Base-by-base conservation (phyloP, 2,113 vertebrate species). In the Cyanoramphus novaezelandiae region DNA sequence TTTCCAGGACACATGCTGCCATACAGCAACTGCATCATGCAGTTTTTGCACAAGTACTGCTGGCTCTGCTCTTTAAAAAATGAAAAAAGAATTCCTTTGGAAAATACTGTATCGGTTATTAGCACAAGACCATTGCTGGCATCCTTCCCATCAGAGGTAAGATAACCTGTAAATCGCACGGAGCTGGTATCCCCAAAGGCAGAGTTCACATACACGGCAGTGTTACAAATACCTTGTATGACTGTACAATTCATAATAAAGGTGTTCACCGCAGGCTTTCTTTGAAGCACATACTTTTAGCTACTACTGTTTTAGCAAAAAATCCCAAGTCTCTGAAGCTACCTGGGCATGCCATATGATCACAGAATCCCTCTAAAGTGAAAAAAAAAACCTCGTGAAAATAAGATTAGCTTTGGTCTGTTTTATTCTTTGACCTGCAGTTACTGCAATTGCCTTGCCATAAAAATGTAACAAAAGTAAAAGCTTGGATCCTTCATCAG, bases 81-180 rank as follows among this genome's bases (percentile, higher is more conserved):
- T 2, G 13, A 33, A 71, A 29, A 2, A 7, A 19, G 5, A 63
- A 39, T 5, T 52, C 29, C 71, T 63, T 8, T 68, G 71, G 71
- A 20, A 82, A 64, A 33, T 1, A 2, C 39, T 2, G 16, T 4
- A 0, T 0, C 4, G 46, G 33, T 43, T 23, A 25, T 4, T 3
- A 72, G 62, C n/a, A 28, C 6, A 21, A 23, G 31, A 17, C 15
- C 1, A 0, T 4, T 25, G 41, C 9, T 29, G 19, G 62, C 9
- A 53, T 9, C 62, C 41, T 69, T 78, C 67, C 83, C 60, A 35
- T 19, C n/a, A 47, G 50, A n/a, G 27, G 31, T 7, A 35, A 41
- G 53, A 24, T 46, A n/a, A 6, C 7, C 25, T 41, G 37, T 9
- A 17, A 44, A 39, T 3, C 52, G 52, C 43, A 11, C 25, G 49